A percentile compares a stretch with the other conserved stretches of the same genome.
phyloP scores from a whole-genome alignment of 92 coral and sea anemone species.

The Desmophyllum pertusum region DNA sequence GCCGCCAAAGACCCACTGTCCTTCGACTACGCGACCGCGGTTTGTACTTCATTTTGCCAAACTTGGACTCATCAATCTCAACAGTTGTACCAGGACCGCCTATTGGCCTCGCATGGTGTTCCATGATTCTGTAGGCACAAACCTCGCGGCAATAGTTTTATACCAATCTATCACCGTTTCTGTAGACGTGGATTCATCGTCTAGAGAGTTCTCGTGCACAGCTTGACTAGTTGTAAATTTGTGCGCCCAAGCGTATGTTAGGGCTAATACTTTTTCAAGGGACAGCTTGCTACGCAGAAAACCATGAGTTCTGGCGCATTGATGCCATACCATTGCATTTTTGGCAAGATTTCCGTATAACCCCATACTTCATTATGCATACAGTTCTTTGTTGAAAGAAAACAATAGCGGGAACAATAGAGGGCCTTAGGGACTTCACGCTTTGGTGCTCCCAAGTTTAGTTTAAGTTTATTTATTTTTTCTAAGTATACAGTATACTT shows the following conservation, averaged over 20 bases:
- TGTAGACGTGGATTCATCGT: neutral
- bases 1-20: slow-evolving; percentile 46
- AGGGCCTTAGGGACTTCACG: too few species aligned
- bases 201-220: slow-evolving; percentile 15
- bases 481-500: too few species aligned
- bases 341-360: too few species aligned
- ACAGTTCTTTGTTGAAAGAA: too few species aligned
- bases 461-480: too few species aligned
- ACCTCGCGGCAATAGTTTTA: slow-evolving; percentile 25
- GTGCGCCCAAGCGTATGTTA: slow-evolving; percentile 36
- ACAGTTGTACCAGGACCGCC: neutral
- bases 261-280: slow-evolving; percentile 33
- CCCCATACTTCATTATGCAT: too few species aligned
- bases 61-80: slow-evolving; percentile 12
- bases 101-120: neutral
- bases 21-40: neutral
- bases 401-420: too few species aligned
- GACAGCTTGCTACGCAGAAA: slow-evolving; percentile 30
- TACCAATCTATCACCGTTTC: slow-evolving; percentile 51
- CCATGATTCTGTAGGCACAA: too few species aligned
- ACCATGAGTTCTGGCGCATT: slow-evolving; percentile 23
- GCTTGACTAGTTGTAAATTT: slow-evolving; percentile 21
- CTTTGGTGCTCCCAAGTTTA: too few species aligned
- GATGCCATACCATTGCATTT: neutral
- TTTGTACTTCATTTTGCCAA: neutral